Percentiles rank a stretch among this genome's conserved stretches.
Conservation (phyloP, 2,113 vertebrate genomes). For the Sinocyclocheilus rhinocerous region DNA sequence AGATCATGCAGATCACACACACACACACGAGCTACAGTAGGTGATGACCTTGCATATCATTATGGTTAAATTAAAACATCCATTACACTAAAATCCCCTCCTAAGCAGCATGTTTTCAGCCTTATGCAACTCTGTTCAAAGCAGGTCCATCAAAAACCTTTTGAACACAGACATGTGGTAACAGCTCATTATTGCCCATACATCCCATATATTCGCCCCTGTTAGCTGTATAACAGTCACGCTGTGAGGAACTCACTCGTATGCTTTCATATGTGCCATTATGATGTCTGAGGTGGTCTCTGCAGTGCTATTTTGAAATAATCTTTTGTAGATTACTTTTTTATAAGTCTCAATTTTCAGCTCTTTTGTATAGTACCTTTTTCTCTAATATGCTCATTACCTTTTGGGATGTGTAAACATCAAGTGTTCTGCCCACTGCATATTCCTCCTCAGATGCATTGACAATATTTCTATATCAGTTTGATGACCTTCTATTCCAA, state of each 20-base stretch:
- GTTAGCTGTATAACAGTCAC: background rate
- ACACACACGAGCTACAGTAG: background rate
- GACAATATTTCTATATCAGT: background rate
- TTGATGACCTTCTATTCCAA: background rate
- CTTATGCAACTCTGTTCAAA: conserved; percentile 5
- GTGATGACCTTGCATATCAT: background rate
- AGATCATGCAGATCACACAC: conserved; percentile 13
- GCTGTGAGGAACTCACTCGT: background rate
- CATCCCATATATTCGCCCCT: background rate
- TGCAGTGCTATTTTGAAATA: background rate
- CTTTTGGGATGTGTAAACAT: background rate
- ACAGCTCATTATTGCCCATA: background rate
- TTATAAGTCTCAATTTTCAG: background rate
- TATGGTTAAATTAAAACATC: conserved; percentile 44
- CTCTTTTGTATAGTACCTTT: background rate
- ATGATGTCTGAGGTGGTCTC: background rate
- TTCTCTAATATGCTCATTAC: background rate
- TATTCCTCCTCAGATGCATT: background rate
- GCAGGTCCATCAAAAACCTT: background rate
- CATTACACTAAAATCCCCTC: conserved; percentile 17
- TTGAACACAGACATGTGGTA: background rate
- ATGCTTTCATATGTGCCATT: background rate
- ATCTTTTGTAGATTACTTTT: background rate
- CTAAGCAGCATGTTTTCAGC: background rate
- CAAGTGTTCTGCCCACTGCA: background rate